A percentile compares a stretch with the other conserved stretches of the same genome.
Conservation (phyloP, 2,888 invertebrate genomes). For the Phania funesta region DNA sequence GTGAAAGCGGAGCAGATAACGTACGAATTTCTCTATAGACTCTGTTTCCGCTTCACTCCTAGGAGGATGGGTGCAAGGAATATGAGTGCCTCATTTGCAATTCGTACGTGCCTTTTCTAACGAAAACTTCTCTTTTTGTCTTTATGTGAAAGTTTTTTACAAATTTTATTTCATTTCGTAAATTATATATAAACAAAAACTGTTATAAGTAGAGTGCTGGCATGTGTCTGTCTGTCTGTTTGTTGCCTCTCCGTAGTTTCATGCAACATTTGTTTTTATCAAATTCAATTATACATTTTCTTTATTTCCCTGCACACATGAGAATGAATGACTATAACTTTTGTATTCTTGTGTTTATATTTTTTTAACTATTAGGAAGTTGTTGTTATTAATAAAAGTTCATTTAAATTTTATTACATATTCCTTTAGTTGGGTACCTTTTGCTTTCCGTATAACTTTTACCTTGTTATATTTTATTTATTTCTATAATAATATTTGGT, state of each 20-base stretch:
- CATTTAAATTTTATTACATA: too few species aligned
- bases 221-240: background rate
- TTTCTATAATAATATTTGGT: too few species aligned
- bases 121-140: constrained; percentile 19
- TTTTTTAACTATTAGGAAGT: background rate
- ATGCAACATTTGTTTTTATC: constrained; percentile 30
- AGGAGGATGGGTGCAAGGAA: background rate
- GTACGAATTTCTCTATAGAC: background rate
- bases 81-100: constrained; percentile 37
- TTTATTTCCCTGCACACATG: constrained; percentile 23
- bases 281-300: constrained; percentile 37
- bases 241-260: constrained; percentile 8
- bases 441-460: too few species aligned
- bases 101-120: constrained; percentile 56
- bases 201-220: constrained; percentile 15
- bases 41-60: background rate
- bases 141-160: constrained; percentile 22
- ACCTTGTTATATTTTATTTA: too few species aligned
- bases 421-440: too few species aligned
- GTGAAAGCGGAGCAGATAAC: background rate
- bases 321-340: constrained; percentile 23
- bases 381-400: too few species aligned
- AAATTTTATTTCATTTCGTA: constrained; percentile 42
- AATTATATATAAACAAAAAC: constrained; percentile 38
- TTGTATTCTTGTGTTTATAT: background rate